phyloP scores from a whole-genome alignment of 2,888 invertebrate species.

The Drosophila diplacantha region DNA sequence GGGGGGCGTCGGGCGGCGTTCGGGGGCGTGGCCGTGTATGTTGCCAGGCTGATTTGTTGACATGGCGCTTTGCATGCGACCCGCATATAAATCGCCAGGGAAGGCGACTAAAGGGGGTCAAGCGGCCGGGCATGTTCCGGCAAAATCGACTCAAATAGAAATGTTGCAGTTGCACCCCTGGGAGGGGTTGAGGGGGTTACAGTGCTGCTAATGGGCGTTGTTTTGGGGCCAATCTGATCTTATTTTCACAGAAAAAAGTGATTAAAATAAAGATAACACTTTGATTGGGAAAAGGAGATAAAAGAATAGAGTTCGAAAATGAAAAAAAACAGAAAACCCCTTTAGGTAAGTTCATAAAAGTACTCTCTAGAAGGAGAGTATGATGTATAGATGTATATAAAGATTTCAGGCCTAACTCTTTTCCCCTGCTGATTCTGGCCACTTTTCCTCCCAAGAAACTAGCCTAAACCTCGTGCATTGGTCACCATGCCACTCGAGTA shows the following conservation, averaged over 20 bases:
- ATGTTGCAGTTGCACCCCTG: constrained; percentile 5
- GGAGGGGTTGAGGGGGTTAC: background rate
- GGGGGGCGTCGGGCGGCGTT: background rate
- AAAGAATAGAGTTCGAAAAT: no score
- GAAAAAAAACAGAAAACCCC: rapidly evolving
- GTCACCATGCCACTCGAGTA: background rate
- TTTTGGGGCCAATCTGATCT: background rate
- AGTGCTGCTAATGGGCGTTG: background rate
- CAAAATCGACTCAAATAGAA: constrained; percentile 28
- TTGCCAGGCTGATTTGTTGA: constrained; percentile 45
- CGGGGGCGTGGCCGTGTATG: constrained; percentile 21
- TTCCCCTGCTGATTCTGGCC: background rate
- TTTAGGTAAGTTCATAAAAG: background rate
- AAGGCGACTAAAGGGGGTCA: constrained; percentile 54
- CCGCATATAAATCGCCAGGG: constrained; percentile 55
- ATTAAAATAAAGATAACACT: background rate
- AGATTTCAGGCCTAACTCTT: background rate
- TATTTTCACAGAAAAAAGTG: no score
- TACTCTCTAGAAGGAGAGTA: background rate
- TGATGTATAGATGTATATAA: no score
- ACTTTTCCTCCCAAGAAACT: background rate
- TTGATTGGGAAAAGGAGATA: no score
- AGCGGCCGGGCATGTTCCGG: constrained; percentile 55
- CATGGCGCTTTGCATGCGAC: constrained; percentile 60
- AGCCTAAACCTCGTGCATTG: background rate